These are phyloP conservation scores for Lichenostomus cassidix DNA, from an alignment of 2,113 vertebrate species.

Conservation along the genomic window DNA sequence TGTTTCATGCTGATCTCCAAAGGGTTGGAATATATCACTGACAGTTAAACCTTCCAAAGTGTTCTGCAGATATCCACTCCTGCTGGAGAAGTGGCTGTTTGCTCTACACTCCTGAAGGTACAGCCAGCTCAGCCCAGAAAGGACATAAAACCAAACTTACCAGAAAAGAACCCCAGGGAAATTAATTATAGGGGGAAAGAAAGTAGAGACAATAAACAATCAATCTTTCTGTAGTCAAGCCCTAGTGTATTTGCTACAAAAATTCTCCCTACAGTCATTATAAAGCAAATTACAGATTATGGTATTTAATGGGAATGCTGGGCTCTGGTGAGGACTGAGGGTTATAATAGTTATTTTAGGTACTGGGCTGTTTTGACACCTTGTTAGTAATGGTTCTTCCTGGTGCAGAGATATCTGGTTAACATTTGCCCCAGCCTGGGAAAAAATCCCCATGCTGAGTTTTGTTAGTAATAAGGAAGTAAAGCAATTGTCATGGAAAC, in stretches of 20 bases:
- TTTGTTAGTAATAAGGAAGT: neutral
- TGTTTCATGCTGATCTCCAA: neutral
- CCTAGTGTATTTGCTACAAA: neutral
- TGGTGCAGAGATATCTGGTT: neutral
- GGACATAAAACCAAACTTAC: neutral
- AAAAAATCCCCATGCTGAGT: neutral
- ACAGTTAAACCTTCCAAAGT: neutral
- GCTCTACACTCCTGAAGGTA: neutral
- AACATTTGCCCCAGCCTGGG: neutral
- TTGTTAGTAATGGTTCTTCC: neutral
- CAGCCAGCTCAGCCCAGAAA: neutral
- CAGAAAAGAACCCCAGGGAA: neutral
- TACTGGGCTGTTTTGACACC: neutral
- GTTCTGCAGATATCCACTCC: neutral
- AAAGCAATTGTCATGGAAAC: neutral
- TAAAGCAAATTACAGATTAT: neutral
- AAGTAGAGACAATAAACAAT: neutral
- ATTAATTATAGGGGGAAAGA: neutral
- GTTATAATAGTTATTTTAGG: neutral
- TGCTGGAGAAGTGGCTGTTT: neutral
- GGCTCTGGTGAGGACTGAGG: neutral
- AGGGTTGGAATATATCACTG: neutral
- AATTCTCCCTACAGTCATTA: neutral
- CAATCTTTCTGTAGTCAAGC: neutral
- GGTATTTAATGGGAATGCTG: neutral